phyloP scores from a whole-genome alignment of 2,797 vertebrate species.

The Eulemur coronatus region DNA sequence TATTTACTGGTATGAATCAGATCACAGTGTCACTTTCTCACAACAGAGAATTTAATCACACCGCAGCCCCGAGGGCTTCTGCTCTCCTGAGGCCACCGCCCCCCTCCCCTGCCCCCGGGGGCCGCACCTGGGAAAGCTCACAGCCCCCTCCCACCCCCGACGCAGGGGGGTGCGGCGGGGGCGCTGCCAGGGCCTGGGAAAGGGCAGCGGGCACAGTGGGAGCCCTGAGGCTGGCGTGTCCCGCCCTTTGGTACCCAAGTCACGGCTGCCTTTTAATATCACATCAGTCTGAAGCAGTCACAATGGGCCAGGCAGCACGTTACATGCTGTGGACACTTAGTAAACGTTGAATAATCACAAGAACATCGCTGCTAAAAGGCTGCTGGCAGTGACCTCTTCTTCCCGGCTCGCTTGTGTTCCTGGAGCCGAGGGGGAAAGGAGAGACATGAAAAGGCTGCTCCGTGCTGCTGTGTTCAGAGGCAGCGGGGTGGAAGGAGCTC shows the following conservation, averaged over 20 bases:
- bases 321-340: neutral
- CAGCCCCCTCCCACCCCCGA: rapidly evolving
- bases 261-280: neutral
- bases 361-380: neutral
- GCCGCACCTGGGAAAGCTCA: neutral
- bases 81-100: neutral
- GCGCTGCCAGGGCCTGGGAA: neutral
- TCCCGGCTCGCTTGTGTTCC: neutral
- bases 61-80: conserved; percentile 10
- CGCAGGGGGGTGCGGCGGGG: neutral
- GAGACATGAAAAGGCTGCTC: neutral
- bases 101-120: neutral
- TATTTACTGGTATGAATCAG: conserved; percentile 89
- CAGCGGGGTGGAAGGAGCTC: neutral
- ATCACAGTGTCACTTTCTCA: conserved; percentile 80
- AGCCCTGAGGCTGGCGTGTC: neutral
- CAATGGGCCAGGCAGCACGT: neutral
- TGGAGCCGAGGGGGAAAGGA: neutral
- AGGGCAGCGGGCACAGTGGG: neutral
- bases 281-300: neutral
- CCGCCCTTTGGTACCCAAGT: conserved; percentile 11
- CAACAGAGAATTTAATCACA: conserved; percentile 76
- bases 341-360: neutral
- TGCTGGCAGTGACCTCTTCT: neutral
- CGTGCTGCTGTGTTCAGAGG: neutral